Base-by-base conservation (phyloP, 1,140 invertebrate genomes). In the Phortica variegata region DNA sequence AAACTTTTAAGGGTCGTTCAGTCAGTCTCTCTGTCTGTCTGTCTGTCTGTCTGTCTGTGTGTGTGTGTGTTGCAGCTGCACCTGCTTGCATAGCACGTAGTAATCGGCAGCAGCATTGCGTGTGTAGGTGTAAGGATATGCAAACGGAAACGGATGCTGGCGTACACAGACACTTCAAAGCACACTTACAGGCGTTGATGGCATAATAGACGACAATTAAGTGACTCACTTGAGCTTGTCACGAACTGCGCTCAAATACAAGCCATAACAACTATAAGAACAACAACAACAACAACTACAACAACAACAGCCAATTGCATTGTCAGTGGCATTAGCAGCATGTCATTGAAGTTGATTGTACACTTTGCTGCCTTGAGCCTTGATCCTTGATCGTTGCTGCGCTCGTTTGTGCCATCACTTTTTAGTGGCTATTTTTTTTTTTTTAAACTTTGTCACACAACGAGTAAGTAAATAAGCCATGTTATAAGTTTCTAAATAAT, bases 201-300 rank as follows among this genome's bases (percentile, higher is more conserved):
- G 57, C 63, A 60, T 68, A 68, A 68, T 68, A 63, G 63, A 68
- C 63, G 58, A 63, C 63, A 68, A 68, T 68, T 68, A 68, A 63
- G 49, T 58, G 63, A 58, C 51, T 47, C 57, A 59, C 63, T 66
- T 52, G 44, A 68, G 63, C 49, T 55, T 26, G 23, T n/a, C 59
- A 53, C 63, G 62, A 59, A 55, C 57, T 49, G 60, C 12, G 10
- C 33, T n/a, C 33, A 62, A 53, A 61, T 49, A 32, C 23, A 50
- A 18, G 33, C 33, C 13, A 31, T 2, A 47, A 16, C 20, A 15
- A 10, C 19, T 5, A 38, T 17, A 38, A 16, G 13, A n/a, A 34
- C 32, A 8, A n/a, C 8, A 7, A 29, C 26, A 29, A 7, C 26
- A n/a, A 34, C 8, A 34, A 34, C 32, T 34, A 13, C 32, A 34